phyloP scores from a whole-genome alignment of 2,888 invertebrate genomes.

The Maniola hyperantus region DNA sequence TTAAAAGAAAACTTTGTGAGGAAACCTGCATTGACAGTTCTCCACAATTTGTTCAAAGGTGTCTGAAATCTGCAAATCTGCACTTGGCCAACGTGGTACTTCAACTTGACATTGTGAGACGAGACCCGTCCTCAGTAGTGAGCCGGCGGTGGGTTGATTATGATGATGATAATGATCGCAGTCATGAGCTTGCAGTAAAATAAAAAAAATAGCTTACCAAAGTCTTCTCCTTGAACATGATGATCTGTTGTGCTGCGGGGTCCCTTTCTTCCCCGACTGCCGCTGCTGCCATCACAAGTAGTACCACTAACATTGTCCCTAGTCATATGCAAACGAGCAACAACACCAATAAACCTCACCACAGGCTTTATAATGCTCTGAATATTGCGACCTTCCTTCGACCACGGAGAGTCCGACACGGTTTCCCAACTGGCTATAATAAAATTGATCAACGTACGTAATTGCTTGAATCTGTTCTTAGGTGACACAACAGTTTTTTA shows the following conservation, averaged over 20 bases:
- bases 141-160: too few species aligned
- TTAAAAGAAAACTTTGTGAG: too few species aligned
- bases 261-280: constrained; percentile 45
- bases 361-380: constrained; percentile 43
- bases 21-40: too few species aligned
- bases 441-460: constrained; percentile 39
- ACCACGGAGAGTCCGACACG: constrained; percentile 34
- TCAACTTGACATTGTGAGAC: too few species aligned
- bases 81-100: too few species aligned
- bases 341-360: constrained; percentile 27
- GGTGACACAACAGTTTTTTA: constrained; percentile 34
- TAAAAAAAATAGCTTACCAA: constrained; percentile 45
- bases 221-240: constrained; percentile 55
- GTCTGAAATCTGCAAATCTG: too few species aligned
- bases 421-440: constrained; percentile 38
- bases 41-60: too few species aligned
- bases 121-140: too few species aligned
- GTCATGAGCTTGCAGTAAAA: too few species aligned
- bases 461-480: constrained; percentile 27
- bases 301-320: constrained; percentile 34
- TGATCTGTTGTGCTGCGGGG: constrained; percentile 55
- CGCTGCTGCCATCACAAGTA: constrained; percentile 39
- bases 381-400: constrained; percentile 43
- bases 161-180: too few species aligned
- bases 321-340: constrained; percentile 34